These are phyloP conservation scores for Dinomys branickii DNA, from an alignment of 2,113 vertebrate species.

Conservation along the genomic window DNA sequence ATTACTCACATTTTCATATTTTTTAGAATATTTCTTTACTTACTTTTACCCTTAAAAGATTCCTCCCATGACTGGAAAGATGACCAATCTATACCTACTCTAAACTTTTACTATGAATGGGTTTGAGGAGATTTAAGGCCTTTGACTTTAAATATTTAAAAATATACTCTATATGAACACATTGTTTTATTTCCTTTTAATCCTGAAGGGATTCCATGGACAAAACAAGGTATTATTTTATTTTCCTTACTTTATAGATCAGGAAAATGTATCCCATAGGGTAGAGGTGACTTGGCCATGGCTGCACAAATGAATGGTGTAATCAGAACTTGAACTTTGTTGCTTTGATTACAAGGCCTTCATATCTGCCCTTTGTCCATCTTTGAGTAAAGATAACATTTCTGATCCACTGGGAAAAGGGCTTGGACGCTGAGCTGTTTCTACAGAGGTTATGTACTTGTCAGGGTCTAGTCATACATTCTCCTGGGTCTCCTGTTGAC, in stretches of 20 bases:
- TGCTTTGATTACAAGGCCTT: neutral
- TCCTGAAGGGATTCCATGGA: neutral
- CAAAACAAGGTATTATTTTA: neutral
- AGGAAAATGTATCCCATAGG: neutral
- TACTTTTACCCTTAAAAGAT: neutral
- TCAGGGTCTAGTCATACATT: neutral
- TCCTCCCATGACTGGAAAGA: neutral
- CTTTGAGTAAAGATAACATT: neutral
- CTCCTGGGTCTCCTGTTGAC: neutral
- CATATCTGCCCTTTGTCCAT: neutral
- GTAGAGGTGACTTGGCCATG: neutral
- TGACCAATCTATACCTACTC: neutral
- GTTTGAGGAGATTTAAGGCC: neutral
- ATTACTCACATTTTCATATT: neutral
- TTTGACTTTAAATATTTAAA: neutral
- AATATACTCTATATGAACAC: neutral
- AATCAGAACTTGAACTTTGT: neutral
- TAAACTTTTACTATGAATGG: constrained; percentile 10
- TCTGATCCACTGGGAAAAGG: neutral
- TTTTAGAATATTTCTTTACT: constrained; percentile 13
- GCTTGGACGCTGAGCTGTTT: neutral
- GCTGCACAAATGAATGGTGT: neutral
- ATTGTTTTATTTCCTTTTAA: constrained; percentile 44
- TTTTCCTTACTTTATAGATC: neutral
- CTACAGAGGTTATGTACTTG: neutral